These are phyloP conservation scores for Coelopa pilipes DNA, from an alignment of 2,888 invertebrate species.

Conservation along the genomic window DNA sequence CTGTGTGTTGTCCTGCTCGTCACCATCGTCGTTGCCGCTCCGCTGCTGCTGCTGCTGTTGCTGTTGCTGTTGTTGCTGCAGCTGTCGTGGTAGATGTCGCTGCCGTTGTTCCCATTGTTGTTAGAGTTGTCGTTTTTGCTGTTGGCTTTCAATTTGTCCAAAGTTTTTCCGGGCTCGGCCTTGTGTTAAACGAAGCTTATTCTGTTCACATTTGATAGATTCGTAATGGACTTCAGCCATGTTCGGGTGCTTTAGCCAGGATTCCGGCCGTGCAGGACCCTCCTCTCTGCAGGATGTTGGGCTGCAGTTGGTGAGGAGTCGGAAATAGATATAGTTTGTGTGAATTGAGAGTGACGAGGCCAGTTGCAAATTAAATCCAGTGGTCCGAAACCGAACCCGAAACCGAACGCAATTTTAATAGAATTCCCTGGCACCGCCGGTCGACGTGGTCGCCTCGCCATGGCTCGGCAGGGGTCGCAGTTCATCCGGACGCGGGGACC, in stretches of 20 bases:
- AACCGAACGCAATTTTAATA: neutral
- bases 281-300: neutral
- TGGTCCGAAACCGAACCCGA: neutral
- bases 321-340: neutral
- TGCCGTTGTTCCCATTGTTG: too few relatives aligned
- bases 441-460: too few relatives aligned
- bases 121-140: conserved; percentile 13
- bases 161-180: conserved; percentile 27
- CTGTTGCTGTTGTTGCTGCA: neutral
- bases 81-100: too few relatives aligned
- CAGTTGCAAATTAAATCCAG: neutral
- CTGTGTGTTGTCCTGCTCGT: neutral
- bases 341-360: neutral
- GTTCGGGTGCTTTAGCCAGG: neutral
- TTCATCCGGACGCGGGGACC: too few relatives aligned
- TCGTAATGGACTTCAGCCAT: conserved; percentile 26
- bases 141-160: conserved; percentile 36
- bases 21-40: conserved; percentile 9
- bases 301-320: neutral
- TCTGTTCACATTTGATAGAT: conserved; percentile 24
- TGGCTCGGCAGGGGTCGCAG: too few relatives aligned
- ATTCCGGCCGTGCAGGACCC: neutral
- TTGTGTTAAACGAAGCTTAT: conserved; percentile 30
- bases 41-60: conserved; percentile 11
- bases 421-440: too few relatives aligned